Evolutionary conservation across 2,113 vertebrate species (phyloP), one percentile per base, ranked within the genome.

Genomic region (Pseudolaguvia tuberculata): DNA sequence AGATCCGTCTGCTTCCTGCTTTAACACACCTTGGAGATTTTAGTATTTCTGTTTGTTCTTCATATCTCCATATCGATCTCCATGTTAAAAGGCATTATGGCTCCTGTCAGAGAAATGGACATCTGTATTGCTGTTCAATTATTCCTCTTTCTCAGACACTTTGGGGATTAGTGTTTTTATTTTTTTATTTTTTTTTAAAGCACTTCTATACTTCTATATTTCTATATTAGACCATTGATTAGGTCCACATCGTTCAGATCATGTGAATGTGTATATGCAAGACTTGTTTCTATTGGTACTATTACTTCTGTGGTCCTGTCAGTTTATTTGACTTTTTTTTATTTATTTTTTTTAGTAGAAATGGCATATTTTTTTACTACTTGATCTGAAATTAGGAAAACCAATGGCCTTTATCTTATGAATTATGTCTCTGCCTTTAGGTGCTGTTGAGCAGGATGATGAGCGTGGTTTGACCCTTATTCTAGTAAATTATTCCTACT

Each of bases 141-240:
- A 70, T 80, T 29, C 45, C 56, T 39, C 66, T 68, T 57, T 72
- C 59, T 55, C 66, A 72, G 68, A 76, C 69, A 35, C 20, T 2
- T 39, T 50, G 25, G 70, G 52, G 55, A 73, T 80, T 76, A 77
- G 79, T 73, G 74, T 62, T 73, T 70, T 72, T 51, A 57, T n/a
- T n/a, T n/a, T n/a, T n/a, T n/a, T n/a, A n/a, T n/a, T n/a, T n/a
- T n/a, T n/a, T n/a, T n/a, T n/a, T 51, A 58, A 63, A 68, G 69
- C 17, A 27, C 72, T 63, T 20, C 69, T 70, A 52, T 50, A 73
- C 69, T n/a, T n/a, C n/a, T n/a, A n/a, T n/a, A n/a, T n/a, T n/a
- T n/a, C n/a, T n/a, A n/a, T n/a, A n/a, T n/a, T n/a, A 53, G 70
- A 73, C 45, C 51, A 61, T 57, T 69, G 62, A 72, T 69, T 23